Conservation (phyloP, 2,888 invertebrate species). For the Mystacides longicornis region DNA sequence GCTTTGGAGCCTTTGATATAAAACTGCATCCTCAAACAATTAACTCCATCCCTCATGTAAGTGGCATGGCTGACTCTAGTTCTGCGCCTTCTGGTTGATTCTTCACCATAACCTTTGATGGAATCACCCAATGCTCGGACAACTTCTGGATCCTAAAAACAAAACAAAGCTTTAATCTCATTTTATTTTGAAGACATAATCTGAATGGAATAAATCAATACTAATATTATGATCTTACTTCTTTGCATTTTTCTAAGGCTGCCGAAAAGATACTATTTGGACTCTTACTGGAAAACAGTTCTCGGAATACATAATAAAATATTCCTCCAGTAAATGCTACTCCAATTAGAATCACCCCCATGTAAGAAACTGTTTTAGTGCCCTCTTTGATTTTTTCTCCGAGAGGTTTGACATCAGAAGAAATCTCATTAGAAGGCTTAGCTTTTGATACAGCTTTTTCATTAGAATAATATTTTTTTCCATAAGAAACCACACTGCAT, state of each 20-base stretch:
- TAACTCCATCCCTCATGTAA: constrained; percentile 67
- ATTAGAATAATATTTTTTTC: constrained; percentile 11
- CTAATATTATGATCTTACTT: constrained; percentile 37
- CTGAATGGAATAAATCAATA: not conserved
- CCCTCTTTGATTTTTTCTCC: constrained; percentile 82
- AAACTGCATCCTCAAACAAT: constrained; percentile 83
- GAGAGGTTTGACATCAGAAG: constrained; percentile 56
- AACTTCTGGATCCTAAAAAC: constrained; percentile 58
- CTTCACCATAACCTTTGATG: constrained; percentile 84
- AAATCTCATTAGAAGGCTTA: constrained; percentile 39
- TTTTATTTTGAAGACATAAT: not conserved
- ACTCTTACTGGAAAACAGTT: constrained; percentile 82
- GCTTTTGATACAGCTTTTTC: constrained; percentile 37
- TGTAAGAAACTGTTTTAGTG: constrained; percentile 81
- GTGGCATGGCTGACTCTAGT: constrained; percentile 75
- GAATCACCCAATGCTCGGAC: constrained; percentile 82
- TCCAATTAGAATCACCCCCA: constrained; percentile 73
- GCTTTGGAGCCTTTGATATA: constrained; percentile 78
- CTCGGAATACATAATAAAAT: constrained; percentile 76
- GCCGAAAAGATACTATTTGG: constrained; percentile 77
- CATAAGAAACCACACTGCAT: constrained; percentile 4
- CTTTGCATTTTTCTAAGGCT: constrained; percentile 67
- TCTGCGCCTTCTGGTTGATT: constrained; percentile 71
- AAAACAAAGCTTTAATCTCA: not conserved
- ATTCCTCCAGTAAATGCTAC: constrained; percentile 75